Base-by-base conservation (phyloP, 2,888 invertebrate species). In the Sinopyrophorus schimmeli region DNA sequence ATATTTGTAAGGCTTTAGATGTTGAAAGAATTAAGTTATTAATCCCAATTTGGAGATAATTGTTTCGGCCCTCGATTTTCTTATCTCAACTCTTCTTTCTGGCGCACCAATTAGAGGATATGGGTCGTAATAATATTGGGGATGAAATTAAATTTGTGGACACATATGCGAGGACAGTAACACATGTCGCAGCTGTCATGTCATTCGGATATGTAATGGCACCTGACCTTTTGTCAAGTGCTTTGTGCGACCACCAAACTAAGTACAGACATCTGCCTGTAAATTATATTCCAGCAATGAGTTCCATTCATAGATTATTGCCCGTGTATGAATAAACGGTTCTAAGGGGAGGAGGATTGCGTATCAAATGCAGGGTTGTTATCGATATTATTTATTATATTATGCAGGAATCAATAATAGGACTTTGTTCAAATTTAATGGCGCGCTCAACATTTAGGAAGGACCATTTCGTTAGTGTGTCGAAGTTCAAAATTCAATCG, bases 151-250 rank as follows among this genome's bases (percentile, higher is more conserved):
- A n/a, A n/a, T n/a, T n/a, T n/a, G n/a, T n/a, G 27, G 15, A 48
- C 35, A 44, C 49, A 44, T 49, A 44, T 49, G 46, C 26, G 42
- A 51, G 27, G 38, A 49, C 34, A 49, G 41, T 11, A 41, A 26
- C 46, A 42, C 44, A 49, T 49, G 53, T 53, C 44, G 44, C 53
- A 53, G 48, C 53, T 53, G 53, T 49, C 53, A 53, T 41, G 18
- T 53, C 37, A 43, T 44, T 37, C 48, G 53, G 39, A 53, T 53
- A 40, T 49, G 48, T 41, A 47, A 26, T 37, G 17, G 31, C 44
- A 53, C 53, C 53, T 53, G 53, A 53, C 53, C 53, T 34, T 32
- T n/a, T 17, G 49, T 41, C 53, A 46, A 49, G 49, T 49, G 44
- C 40, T 53, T 46, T 46, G 40, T 49, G 44, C 42, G 46, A 21